Percentiles rank a stretch among this genome's conserved stretches.
Conservation (phyloP, 2,797 vertebrate genomes). For the Myripristis murdjan region DNA sequence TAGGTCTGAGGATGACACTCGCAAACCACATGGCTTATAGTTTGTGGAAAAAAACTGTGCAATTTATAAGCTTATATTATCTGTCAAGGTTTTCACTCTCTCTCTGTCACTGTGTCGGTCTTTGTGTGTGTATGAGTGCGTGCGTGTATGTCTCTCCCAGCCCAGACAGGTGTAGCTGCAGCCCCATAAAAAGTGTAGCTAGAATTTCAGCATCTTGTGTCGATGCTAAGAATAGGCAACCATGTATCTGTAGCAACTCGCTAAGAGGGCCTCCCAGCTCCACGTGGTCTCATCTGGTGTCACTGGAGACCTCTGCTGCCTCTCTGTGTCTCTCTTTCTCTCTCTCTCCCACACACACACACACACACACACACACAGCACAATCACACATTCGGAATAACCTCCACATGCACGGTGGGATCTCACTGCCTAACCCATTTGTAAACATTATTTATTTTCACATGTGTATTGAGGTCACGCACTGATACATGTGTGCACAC, state of each 20-base stretch:
- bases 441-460: constrained; percentile 40
- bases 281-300: constrained; percentile 17
- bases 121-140: background rate
- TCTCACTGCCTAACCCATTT: background rate
- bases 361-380: constrained; percentile 11
- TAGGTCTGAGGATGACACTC: no score
- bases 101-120: background rate
- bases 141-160: constrained; percentile 33
- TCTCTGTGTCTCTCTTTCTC: background rate
- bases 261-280: constrained; percentile 29
- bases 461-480: background rate
- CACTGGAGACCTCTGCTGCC: constrained; percentile 11
- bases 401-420: constrained; percentile 39
- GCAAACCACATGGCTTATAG: constrained; percentile 29
- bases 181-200: constrained; percentile 47
- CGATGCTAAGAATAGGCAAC: constrained; percentile 72
- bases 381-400: constrained; percentile 33
- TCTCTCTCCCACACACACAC: no score
- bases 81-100: constrained; percentile 5
- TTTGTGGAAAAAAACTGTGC: constrained; percentile 16
- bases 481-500: background rate
- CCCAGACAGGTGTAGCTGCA: constrained; percentile 63
- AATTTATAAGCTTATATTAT: constrained; percentile 9
- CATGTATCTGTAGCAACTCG: constrained; percentile 46
- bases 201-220: constrained; percentile 66